Conservation (phyloP, 2,888 invertebrate genomes). For the Parnassius glacialis region DNA sequence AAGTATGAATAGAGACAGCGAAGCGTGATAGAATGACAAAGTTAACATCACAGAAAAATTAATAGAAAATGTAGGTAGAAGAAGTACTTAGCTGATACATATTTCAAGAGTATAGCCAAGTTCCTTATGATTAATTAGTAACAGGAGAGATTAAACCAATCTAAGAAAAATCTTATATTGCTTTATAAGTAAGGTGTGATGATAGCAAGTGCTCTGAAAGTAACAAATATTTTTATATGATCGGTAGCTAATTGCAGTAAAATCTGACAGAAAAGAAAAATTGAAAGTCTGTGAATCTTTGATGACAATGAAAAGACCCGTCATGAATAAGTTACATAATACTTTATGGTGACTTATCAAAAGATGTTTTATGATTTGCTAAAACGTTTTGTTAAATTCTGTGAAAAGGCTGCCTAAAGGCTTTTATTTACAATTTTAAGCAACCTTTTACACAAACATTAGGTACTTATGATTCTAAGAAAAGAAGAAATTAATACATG, state of each 20-base stretch:
- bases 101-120: conserved; percentile 31
- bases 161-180: conserved; percentile 17
- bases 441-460: conserved; percentile 11
- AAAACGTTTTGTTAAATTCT: conserved; percentile 5
- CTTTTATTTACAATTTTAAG: conserved; percentile 1
- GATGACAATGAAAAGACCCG: conserved; percentile 7
- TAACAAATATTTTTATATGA: conserved; percentile 14
- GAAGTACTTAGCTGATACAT: conserved; percentile 32
- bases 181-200: conserved; percentile 20
- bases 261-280: conserved; percentile 11
- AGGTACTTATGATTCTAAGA: conserved; percentile 3
- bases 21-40: conserved; percentile 55
- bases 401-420: conserved; percentile 15
- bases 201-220: conserved; percentile 14
- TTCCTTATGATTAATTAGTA: conserved; percentile 34
- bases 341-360: neutral
- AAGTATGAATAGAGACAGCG: conserved; percentile 48
- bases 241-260: conserved; percentile 8
- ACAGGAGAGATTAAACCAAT: conserved; percentile 27
- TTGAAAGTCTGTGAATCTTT: conserved; percentile 12
- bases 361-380: neutral
- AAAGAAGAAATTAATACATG: conserved; percentile 15
- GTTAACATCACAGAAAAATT: conserved; percentile 36
- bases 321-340: conserved; percentile 18
- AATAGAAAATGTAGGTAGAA: conserved; percentile 36